Base-by-base conservation (phyloP, 53 echinoderm and acorn worm genomes). In the Luidia sarsii region DNA sequence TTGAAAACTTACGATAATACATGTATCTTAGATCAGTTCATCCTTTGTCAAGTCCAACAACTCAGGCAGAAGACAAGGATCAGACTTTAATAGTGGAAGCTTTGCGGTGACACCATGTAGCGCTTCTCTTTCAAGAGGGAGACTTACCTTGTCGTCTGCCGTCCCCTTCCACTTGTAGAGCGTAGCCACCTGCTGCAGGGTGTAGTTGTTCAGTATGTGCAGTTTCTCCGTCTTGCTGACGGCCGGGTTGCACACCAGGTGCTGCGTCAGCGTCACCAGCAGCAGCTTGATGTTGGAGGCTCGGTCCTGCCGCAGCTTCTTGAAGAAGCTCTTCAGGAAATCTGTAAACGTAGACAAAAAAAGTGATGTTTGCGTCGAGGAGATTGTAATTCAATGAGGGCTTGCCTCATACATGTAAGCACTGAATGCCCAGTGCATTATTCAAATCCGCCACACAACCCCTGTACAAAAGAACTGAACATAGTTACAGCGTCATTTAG, bases 211-310 rank as follows among this genome's bases (percentile, higher is more conserved):
- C 30, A 96, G 77, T 4, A 96, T 68, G 20, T 70, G 59, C 45
- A 90, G 82, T 25, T 96, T 96, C 60, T 87, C 88, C 2, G 90
- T 96, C 85, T 93, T 96, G 11, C 71, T 80, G 0, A 93, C 86
- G 16, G 83, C 64, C 0, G 83, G 60, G 41, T 86, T 96, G n/a
- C 73, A 55, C 33, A 96, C 80, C 1, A 96, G 61, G 61, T 88
- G 75, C 50, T 93, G 89, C 32, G 64, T 62, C 28, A 96, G 35
- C 18, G 97, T 89, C 18, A 71, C 61, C 14, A 96, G 73, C 25
- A 96, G 55, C 16, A 89, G 80, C 18, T 93, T 81, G 14, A 96
- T 67, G 34, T 75, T 85, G 33, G 83, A 85, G 11, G 80, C 86
- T 60, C 97, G 82, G 67, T 96, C 97, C 48, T 71, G 50, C 23